Evolutionary conservation across 2,888 invertebrate genomes (phyloP).

Genomic region (Hypsopygia costalis): DNA sequence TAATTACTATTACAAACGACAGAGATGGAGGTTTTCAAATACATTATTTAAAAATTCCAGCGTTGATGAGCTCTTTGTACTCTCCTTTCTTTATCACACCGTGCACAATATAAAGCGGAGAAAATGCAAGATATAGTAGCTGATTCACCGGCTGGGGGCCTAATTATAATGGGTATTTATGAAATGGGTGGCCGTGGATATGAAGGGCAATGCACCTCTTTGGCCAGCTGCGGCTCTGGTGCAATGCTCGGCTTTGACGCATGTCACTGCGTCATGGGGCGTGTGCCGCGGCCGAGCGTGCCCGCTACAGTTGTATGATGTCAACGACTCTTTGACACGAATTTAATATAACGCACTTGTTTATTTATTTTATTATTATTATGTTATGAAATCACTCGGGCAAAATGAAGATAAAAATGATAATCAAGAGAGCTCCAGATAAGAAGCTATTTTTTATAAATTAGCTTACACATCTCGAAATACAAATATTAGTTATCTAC

Average conservation of each 20-base stretch:
- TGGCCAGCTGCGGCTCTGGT: conserved; percentile 53
- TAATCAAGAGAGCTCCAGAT: no score
- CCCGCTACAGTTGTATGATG: not conserved
- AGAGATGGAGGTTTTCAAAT: conserved; percentile 33
- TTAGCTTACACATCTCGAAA: no score
- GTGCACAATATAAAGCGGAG: conserved; percentile 10
- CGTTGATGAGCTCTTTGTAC: conserved; percentile 26
- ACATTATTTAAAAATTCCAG: conserved; percentile 21
- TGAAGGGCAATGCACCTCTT: conserved; percentile 45
- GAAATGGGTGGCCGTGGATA: conserved; percentile 22
- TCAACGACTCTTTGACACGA: not conserved
- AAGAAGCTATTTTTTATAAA: no score
- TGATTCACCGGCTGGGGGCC: conserved; percentile 19
- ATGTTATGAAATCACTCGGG: no score
- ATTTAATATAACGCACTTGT: no score
- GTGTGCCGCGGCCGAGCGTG: conserved; percentile 37
- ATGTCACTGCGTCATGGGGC: conserved; percentile 74
- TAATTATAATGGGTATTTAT: conserved; percentile 17
- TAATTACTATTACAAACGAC: conserved; percentile 33
- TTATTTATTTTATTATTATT: no score
- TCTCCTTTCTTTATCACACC: conserved; percentile 12
- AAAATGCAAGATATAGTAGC: conserved; percentile 21
- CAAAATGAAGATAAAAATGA: no score
- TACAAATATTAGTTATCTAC: no score
- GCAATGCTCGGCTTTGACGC: conserved; percentile 68